These are phyloP conservation scores for Acestrorhynchus altus DNA, from an alignment of 2,797 vertebrate genomes.

Conservation along the genomic window DNA sequence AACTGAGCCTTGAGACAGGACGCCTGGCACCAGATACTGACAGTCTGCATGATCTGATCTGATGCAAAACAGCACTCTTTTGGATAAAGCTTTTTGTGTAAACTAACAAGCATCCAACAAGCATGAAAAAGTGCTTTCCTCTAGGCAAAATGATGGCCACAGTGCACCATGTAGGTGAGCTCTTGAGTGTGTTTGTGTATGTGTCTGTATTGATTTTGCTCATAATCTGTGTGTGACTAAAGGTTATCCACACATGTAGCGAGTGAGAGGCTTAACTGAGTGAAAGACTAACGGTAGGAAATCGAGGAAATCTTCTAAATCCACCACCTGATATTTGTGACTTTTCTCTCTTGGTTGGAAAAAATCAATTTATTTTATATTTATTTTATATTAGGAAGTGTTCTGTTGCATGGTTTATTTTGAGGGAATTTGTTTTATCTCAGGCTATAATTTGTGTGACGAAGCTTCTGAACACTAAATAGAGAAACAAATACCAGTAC, in stretches of 20 bases:
- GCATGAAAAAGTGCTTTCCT: neutral
- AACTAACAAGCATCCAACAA: neutral
- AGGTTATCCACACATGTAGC: slow-evolving; percentile 19
- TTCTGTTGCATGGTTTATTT: too few relatives aligned
- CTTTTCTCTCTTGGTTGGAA: neutral
- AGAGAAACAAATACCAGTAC: too few relatives aligned
- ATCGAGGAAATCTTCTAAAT: slow-evolving; percentile 15
- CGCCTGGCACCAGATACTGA: neutral
- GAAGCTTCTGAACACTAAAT: too few relatives aligned
- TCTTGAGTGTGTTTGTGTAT: slow-evolving; percentile 13
- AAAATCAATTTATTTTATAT: neutral
- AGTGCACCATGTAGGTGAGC: neutral
- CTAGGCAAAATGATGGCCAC: neutral
- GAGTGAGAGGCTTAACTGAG: slow-evolving; percentile 11
- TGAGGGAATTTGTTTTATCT: too few relatives aligned
- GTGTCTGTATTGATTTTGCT: slow-evolving; percentile 19
- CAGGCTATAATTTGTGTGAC: too few relatives aligned
- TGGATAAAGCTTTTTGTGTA: neutral
- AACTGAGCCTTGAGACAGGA: neutral
- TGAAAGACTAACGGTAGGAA: slow-evolving; percentile 20
- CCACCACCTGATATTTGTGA: slow-evolving; percentile 18
- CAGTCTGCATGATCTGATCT: neutral
- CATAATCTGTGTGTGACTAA: slow-evolving; percentile 30
- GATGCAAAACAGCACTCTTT: neutral
- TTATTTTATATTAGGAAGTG: too few relatives aligned